Base-by-base conservation (phyloP, 2,888 invertebrate genomes). In the Mythimna impura region DNA sequence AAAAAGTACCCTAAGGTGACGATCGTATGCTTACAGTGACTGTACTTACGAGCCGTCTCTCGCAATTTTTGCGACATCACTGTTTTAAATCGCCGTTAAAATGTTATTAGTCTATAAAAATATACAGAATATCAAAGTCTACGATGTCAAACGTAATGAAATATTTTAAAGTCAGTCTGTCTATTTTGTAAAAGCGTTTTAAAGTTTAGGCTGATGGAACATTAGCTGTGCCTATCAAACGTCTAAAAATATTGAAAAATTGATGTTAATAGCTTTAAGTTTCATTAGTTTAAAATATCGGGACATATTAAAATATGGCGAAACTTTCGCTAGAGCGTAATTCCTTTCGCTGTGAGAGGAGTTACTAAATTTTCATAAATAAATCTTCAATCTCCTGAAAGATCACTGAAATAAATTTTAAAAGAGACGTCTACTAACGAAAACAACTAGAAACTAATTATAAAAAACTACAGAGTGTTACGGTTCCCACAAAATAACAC, bases 211-310 rank as follows among this genome's bases (percentile, higher is more conserved):
- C 50, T n/a, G 14, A 50, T 30, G 17, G 10, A 12, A 54, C 34
- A 43, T 67, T 25, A 60, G 50, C 12, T 17, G 12, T 47, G 54
- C 17, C 73, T 54, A 47, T 79, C 58, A 76, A 64, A 79, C 12
- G 52, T 71, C 58, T 12, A 54, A 54, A 62, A 25, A 61, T 55
- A 72, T 72, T 64, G 73, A 79, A 73, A 64, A 72, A 79, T 36
- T 6, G 12, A 52, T 34, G 50, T 17, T 68, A 75, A 57, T 22
- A 52, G 36, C 30, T 79, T 47, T 54, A 3, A 64, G 52, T 25
- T 58, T 63, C 12, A 63, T 54, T 36, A 17, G 43, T 57, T 58
- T 40, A 40, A 10, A 52, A 25, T 78, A 30, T 40, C 25, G 14
- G 40, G 30, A 22, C 3, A 30, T 47, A 60, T 60, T 22, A 22